Evolutionary conservation across 2,113 vertebrate genomes (phyloP).

Genomic region (human (Homo sapiens)): GRCh38 chr2:49812501-49813000

Average conservation of each 20-base stretch:
- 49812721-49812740: background rate
- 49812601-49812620: constrained; percentile 3
- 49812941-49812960: constrained; percentile 7
- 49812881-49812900: background rate
- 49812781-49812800: background rate
- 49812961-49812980: constrained; percentile 29
- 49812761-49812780: constrained; percentile 45
- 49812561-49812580: background rate
- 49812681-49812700: background rate
- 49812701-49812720: constrained; percentile 25
- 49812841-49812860: constrained; percentile 29
- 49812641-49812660: background rate
- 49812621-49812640: background rate
- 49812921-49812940: background rate
- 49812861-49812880: background rate
- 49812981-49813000: constrained; percentile 57
- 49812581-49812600: background rate
- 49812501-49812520: background rate
- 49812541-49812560: background rate
- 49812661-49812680: background rate
- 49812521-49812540: background rate
- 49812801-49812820: constrained; percentile 42
- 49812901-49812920: constrained; percentile 60
- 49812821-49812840: background rate
- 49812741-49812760: constrained; percentile 1